These are phyloP conservation scores for Antitype chi DNA, from an alignment of 2,888 invertebrate genomes.

Conservation along the genomic window DNA sequence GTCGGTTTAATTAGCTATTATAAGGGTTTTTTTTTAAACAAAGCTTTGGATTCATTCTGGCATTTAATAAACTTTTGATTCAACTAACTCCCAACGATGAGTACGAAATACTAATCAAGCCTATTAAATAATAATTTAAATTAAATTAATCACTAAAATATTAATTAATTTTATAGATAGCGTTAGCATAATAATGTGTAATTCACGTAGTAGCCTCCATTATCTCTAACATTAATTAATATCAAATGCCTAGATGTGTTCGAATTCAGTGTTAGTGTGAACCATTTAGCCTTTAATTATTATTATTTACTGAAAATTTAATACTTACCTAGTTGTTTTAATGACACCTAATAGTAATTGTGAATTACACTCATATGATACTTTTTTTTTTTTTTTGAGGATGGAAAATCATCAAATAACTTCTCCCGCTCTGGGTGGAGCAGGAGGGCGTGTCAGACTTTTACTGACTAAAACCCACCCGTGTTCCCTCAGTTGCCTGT, in stretches of 20 bases:
- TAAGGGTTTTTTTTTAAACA: neutral
- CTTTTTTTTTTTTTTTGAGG: too few relatives aligned
- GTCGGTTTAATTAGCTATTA: neutral
- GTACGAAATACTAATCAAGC: neutral
- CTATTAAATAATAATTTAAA: neutral
- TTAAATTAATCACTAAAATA: conserved; percentile 19
- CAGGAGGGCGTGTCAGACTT: too few relatives aligned
- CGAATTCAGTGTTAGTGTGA: conserved; percentile 34
- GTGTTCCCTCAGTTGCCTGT: too few relatives aligned
- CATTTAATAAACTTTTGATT: neutral
- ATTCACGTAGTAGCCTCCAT: conserved; percentile 34
- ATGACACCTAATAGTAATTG: conserved; percentile 10
- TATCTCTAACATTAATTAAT: conserved; percentile 56
- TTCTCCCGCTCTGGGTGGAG: too few relatives aligned
- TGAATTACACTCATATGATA: conserved; percentile 18
- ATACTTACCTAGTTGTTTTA: conserved; percentile 9
- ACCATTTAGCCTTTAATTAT: conserved; percentile 46
- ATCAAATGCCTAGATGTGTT: conserved; percentile 40
- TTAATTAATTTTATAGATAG: conserved; percentile 21
- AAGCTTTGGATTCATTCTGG: neutral
- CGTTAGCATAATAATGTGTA: conserved; percentile 14
- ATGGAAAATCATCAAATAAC: too few relatives aligned
- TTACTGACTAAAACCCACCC: too few relatives aligned
- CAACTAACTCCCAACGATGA: neutral
- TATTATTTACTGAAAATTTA: conserved; percentile 31